Conservation (phyloP, 1,140 invertebrate species). For the Diploscapter pachys region DNA sequence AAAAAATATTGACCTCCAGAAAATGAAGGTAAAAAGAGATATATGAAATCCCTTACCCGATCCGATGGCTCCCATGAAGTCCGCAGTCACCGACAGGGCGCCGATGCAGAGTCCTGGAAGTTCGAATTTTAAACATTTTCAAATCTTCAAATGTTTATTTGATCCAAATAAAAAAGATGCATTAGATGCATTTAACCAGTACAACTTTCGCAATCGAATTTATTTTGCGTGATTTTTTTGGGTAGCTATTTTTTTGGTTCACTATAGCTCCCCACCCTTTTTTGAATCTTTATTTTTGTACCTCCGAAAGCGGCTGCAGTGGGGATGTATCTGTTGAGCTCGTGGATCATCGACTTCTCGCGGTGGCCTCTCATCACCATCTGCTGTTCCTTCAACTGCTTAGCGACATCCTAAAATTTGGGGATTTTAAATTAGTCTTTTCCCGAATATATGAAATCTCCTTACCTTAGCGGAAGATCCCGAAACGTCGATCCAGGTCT, state of each 20-base stretch:
- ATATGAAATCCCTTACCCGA: slow-evolving; percentile 72
- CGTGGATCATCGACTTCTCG: slow-evolving; percentile 98
- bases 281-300: no score
- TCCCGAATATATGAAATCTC: no score
- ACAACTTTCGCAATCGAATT: no score
- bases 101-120: slow-evolving; percentile 79
- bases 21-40: neutral
- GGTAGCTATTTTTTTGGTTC: no score
- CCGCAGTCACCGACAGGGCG: slow-evolving; percentile 90
- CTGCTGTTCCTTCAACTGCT: slow-evolving; percentile 74
- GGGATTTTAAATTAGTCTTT: no score
- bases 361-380: slow-evolving; percentile 99
- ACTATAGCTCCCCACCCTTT: no score
- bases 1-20: neutral
- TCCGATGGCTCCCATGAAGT: slow-evolving; percentile 71
- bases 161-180: no score
- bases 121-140: no score
- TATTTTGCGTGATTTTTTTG: no score
- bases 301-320: slow-evolving; percentile 96
- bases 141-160: no score
- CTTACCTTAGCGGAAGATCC: slow-evolving; percentile 90
- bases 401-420: no score
- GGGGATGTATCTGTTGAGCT: slow-evolving; percentile 79
- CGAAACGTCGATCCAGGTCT: slow-evolving; percentile 99
- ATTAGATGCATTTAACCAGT: no score